Evolutionary conservation across 2,888 invertebrate genomes (phyloP).

Genomic region (Xylophagus ater): DNA sequence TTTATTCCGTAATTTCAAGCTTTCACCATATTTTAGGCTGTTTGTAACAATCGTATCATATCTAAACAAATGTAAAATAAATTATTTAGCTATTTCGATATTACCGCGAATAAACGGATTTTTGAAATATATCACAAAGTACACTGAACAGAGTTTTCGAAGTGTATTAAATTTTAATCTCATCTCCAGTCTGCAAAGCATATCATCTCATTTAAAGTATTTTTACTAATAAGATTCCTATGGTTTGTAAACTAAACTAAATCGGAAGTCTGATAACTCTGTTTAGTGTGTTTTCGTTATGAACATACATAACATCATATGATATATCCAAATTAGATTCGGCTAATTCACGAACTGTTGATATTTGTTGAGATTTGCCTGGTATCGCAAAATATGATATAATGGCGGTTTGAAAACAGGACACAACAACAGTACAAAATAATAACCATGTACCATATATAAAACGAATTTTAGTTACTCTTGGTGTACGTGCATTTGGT

Average conservation of each 20-base stretch:
- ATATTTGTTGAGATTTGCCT: not conserved
- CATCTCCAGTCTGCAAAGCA: too few species aligned
- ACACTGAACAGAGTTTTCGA: too few species aligned
- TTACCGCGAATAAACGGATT: too few species aligned
- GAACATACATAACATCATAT: slow-evolving; percentile 4
- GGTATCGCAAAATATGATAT: slow-evolving; percentile 4
- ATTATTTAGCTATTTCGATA: too few species aligned
- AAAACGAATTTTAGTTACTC: slow-evolving; percentile 1
- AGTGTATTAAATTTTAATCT: too few species aligned
- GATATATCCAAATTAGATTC: not conserved
- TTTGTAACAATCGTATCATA: slow-evolving; percentile 2
- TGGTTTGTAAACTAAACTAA: too few species aligned
- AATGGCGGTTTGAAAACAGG: slow-evolving; percentile 5
- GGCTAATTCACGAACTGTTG: slow-evolving; percentile 1
- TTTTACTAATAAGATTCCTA: too few species aligned
- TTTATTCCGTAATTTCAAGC: slow-evolving; percentile 1
- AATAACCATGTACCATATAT: slow-evolving; percentile 4
- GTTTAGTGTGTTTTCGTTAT: too few species aligned
- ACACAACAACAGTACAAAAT: slow-evolving; percentile 4
- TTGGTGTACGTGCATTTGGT: not conserved
- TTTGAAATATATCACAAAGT: too few species aligned
- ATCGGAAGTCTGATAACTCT: too few species aligned
- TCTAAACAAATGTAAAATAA: too few species aligned
- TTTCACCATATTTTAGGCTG: not conserved
- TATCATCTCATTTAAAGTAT: too few species aligned